Evolutionary conservation across 2,113 vertebrate species (phyloP).

Genomic region (Sinocyclocheilus rhinocerous): DNA sequence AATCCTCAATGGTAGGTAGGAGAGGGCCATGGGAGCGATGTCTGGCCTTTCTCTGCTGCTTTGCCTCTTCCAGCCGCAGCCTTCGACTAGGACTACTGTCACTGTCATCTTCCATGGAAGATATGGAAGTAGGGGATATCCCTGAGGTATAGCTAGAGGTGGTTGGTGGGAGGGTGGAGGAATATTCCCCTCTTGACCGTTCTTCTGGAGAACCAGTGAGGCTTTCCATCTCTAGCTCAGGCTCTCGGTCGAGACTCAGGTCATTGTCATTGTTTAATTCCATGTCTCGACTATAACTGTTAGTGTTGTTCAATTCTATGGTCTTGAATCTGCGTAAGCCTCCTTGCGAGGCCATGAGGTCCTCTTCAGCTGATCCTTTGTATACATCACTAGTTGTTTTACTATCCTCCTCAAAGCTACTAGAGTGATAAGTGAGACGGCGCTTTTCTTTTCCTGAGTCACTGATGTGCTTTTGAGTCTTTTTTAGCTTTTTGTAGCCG

Average conservation of each 20-base stretch:
- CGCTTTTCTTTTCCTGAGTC: slow-evolving; percentile 89
- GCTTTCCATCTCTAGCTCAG: slow-evolving; percentile 98
- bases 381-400: slow-evolving; percentile 78
- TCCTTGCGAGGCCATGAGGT: slow-evolving; percentile 84
- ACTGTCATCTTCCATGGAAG: slow-evolving; percentile 96
- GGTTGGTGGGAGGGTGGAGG: slow-evolving; percentile 92
- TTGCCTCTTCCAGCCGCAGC: slow-evolving; percentile 92
- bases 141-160: slow-evolving; percentile 94
- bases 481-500: slow-evolving; percentile 78
- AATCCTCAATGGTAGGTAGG: slow-evolving; percentile 97
- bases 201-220: slow-evolving; percentile 95
- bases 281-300: slow-evolving; percentile 84
- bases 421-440: slow-evolving; percentile 82
- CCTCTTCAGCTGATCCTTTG: slow-evolving; percentile 76
- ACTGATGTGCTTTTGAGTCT: slow-evolving; percentile 77
- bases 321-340: slow-evolving; percentile 96
- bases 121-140: slow-evolving; percentile 94
- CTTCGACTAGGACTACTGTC: slow-evolving; percentile 96
- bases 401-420: slow-evolving; percentile 86
- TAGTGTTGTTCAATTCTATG: slow-evolving; percentile 95
- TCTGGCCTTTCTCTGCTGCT: slow-evolving; percentile 96
- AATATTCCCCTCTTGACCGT: slow-evolving; percentile 92
- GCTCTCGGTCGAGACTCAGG: slow-evolving; percentile 87
- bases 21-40: slow-evolving; percentile 94
- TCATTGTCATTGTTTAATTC: slow-evolving; percentile 85